Percentiles rank a stretch among this genome's conserved stretches.
Evolutionary conservation across 2,888 invertebrate genomes (phyloP).

Genomic region (Drosophila phalerata): DNA sequence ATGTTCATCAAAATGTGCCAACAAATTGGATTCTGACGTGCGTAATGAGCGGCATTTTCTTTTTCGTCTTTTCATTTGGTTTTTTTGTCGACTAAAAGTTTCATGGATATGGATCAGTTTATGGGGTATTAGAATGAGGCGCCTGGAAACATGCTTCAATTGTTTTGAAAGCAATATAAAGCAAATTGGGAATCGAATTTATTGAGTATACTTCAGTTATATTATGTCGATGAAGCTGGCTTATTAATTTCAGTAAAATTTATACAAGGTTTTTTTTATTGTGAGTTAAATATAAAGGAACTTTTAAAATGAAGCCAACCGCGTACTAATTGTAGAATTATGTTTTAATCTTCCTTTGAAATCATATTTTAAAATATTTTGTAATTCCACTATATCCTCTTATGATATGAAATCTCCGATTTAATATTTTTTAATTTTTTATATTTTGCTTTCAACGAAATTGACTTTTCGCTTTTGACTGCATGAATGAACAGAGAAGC

Average conservation of each 20-base stretch:
- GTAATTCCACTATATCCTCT: slow-evolving; percentile 2
- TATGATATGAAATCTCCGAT: slow-evolving; percentile 1
- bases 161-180: slow-evolving; percentile 26
- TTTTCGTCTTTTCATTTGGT: slow-evolving; percentile 12
- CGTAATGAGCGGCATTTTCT: slow-evolving; percentile 68
- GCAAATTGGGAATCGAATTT: slow-evolving; percentile 50
- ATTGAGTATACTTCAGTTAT: slow-evolving; percentile 18
- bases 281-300: background rate
- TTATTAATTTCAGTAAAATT: background rate
- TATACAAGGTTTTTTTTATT: background rate
- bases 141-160: slow-evolving; percentile 24
- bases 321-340: slow-evolving; percentile 2
- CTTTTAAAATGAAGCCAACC: slow-evolving; percentile 7
- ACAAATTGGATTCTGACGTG: slow-evolving; percentile 75
- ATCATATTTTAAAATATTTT: background rate
- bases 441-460: too few relatives aligned
- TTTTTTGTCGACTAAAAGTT: slow-evolving; percentile 28
- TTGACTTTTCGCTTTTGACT: slow-evolving; percentile 8
- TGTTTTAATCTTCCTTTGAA: background rate
- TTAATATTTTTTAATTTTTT: too few relatives aligned
- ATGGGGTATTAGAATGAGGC: slow-evolving; percentile 11
- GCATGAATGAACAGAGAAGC: slow-evolving; percentile 5
- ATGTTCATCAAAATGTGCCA: slow-evolving; percentile 64
- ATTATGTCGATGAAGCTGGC: slow-evolving; percentile 4
- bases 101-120: slow-evolving; percentile 26